Conservation (phyloP, 2,888 invertebrate species). For the Hyposoter didymator region DNA sequence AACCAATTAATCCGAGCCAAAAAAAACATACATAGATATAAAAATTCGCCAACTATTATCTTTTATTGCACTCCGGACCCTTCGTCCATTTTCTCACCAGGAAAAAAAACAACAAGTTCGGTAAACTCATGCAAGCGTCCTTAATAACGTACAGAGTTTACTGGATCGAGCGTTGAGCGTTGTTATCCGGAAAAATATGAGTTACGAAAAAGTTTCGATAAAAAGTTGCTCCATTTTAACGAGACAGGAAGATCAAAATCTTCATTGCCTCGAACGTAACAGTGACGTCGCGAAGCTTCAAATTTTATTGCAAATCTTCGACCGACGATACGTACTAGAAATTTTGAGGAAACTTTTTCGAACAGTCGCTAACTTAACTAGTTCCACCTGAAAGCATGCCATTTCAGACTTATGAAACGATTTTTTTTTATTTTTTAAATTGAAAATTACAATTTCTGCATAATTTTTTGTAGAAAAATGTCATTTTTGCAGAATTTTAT, state of each 20-base stretch:
- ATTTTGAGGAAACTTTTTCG: too few species aligned
- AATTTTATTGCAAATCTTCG: not conserved
- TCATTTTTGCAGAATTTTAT: too few species aligned
- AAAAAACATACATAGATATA: slow-evolving; percentile 41
- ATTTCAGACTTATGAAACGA: too few species aligned
- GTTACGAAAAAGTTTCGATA: not conserved
- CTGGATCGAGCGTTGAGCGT: not conserved
- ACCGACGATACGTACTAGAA: too few species aligned
- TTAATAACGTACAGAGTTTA: not conserved
- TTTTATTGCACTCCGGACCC: slow-evolving; percentile 23
- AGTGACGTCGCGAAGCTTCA: too few species aligned
- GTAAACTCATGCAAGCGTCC: not conserved
- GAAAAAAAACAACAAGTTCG: slow-evolving; percentile 18
- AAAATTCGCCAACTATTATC: slow-evolving; percentile 37
- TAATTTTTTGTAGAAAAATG: too few species aligned
- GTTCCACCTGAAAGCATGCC: too few species aligned
- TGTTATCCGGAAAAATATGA: not conserved
- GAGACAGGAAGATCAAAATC: not conserved
- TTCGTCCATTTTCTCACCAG: not conserved
- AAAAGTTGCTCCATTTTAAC: not conserved
- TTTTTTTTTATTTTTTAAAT: too few species aligned
- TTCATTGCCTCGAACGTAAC: too few species aligned
- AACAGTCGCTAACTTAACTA: too few species aligned
- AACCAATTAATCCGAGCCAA: slow-evolving; percentile 59
- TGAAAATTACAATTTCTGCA: too few species aligned